A percentile compares a stretch with the other conserved stretches of the same genome.
Evolutionary conservation across 64 coral and sea anemone species (phyloP).

Genomic region (Montipora efflorescens): DNA sequence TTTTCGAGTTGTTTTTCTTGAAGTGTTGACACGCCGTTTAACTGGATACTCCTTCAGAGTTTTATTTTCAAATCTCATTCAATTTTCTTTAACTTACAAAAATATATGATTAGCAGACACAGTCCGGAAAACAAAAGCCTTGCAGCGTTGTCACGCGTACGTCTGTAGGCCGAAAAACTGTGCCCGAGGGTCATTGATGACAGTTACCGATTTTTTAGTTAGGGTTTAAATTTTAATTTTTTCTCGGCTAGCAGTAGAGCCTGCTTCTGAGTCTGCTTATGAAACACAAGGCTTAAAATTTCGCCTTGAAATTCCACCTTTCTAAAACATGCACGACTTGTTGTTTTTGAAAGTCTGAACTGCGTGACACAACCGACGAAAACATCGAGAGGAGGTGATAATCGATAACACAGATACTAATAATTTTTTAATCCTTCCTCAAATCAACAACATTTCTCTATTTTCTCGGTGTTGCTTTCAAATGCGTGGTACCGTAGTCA

Average conservation of each 20-base stretch:
- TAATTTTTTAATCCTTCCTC: constrained; percentile 17
- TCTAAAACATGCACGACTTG: constrained; percentile 10
- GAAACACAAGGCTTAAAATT: constrained; percentile 21
- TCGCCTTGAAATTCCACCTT: constrained; percentile 18
- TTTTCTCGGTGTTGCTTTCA: constrained; percentile 28
- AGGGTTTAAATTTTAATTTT: constrained; percentile 24
- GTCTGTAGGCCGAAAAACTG: constrained; percentile 37
- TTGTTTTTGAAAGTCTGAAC: constrained; percentile 30
- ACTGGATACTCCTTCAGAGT: constrained; percentile 41
- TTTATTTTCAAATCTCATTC: constrained; percentile 41
- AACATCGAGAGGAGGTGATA: constrained; percentile 22
- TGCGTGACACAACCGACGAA: constrained; percentile 35
- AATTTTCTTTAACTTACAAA: constrained; percentile 38
- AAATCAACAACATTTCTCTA: constrained; percentile 17
- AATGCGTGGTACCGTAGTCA: neutral
- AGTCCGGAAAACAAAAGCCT: constrained; percentile 26
- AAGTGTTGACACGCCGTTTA: constrained; percentile 27
- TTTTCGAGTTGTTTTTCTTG: constrained; percentile 37
- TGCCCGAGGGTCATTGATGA: constrained; percentile 28
- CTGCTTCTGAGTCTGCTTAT: constrained; percentile 11
- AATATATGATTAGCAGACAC: constrained; percentile 41
- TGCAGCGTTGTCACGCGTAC: constrained; percentile 21
- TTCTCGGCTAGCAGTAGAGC: constrained; percentile 5
- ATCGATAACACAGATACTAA: constrained; percentile 28
- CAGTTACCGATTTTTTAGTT: constrained; percentile 36